Base-by-base conservation (phyloP, 2,797 vertebrate genomes). In the Ciconia nigra region DNA sequence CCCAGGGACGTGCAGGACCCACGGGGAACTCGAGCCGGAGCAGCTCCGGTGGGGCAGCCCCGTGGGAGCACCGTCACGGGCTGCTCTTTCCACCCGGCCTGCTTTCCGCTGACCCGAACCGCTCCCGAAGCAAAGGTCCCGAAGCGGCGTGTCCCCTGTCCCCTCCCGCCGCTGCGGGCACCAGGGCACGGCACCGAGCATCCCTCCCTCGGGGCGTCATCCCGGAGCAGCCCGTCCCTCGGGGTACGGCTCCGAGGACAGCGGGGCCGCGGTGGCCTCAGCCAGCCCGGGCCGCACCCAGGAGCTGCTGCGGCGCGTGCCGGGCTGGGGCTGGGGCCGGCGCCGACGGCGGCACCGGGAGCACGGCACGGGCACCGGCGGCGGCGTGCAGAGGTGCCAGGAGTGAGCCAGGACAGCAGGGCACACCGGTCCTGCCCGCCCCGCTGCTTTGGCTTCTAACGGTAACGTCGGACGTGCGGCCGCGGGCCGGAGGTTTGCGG, bases 1-100 rank as follows among this genome's bases (percentile, higher is more conserved):
- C 18, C 42, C 41, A 15, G 31, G 25, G 31, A 70, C 39, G 22
- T 6, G 31, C 35, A 14, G 31, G 35, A 15, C 6, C 29, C 42
- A 7, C 1, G 0, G 13, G 66, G 55, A 18, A 29, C 15, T 65
- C 2, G 2, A 14, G 46, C 57, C 6, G 11, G 35, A 49, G 51
- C 29, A 4, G 33, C 16, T 47, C 33, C 26, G 2, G 6, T 4
- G 33, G 65, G 19, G 33, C 42, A 29, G 29, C 31, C 24, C 47
- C 4, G 1, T 8, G 37, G 58, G 8, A 63, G 24, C 59, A n/a
- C 54, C 15, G 3, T 9, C 54, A 39, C 4, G 3, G 42, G 42
- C 35, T 28, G 14, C 42, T 17, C 16, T 26, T 39, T 22, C 35
- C 44, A 28, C 44, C 44, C 4, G 0, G 58, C 52, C 42, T 13